Evolutionary conservation across 2,113 vertebrate species (phyloP), one percentile per base, ranked within the genome.

Genomic region (Colinus virginianus): DNA sequence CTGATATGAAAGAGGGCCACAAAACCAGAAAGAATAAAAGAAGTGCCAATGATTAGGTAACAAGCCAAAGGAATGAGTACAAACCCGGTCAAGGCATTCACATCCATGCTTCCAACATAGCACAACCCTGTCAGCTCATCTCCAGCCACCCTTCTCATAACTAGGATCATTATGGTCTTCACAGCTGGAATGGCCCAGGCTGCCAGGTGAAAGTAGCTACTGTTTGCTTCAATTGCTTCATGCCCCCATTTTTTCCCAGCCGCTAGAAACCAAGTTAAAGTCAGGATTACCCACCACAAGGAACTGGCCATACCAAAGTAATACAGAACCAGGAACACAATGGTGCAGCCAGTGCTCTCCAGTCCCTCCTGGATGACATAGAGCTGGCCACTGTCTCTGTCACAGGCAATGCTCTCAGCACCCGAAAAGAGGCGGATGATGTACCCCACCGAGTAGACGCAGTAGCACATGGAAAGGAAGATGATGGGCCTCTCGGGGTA

Each of bases 231-330:
- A 25, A 99, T 99, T 34, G 99, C 99, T 96, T 99, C 99, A 1
- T 99, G 99, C 26, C 99, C 99, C 99, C 99, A 99, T 95, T 99
- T 99, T 95, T 98, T 99, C 59, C 99, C 99, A 0, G 99, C 99
- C 1, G 99, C 99, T 63, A 99, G 97, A 90, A 99, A 99, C 99
- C 99, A 99, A 2, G 99, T 99, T 53, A 99, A 94, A 3, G 99
- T 99, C 83, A 99, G 96, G 87, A 99, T 98, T 30, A 99, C 99
- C 99, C 99, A 99, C 99, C 99, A 99, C 67, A 99, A 95, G 53
- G 99, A 99, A 83, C 99, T 99, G 80, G 99, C 99, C 99, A 99
- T 99, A 34, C 99, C 99, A 8, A 99, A 99, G 96, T 99, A 99
- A 81, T 99, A 99, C 30, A 99, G 98, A 7, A 99, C 98, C 69